Conservation (phyloP, 2,888 invertebrate genomes). For the Phanerotoma sp. region DNA sequence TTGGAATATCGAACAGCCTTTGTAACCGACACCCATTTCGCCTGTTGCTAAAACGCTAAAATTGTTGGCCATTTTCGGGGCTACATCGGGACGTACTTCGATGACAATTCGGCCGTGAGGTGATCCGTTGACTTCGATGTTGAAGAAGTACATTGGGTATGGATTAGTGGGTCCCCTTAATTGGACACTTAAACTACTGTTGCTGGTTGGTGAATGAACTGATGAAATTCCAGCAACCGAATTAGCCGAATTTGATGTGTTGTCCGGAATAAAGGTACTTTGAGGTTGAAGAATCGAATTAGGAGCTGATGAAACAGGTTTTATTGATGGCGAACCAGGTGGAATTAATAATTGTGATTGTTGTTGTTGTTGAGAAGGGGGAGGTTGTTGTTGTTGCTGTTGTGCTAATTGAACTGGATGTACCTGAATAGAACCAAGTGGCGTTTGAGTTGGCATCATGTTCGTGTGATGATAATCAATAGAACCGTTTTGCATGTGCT, state of each 20-base stretch:
- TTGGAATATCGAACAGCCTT: slow-evolving; percentile 78
- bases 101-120: slow-evolving; percentile 73
- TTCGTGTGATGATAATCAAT: slow-evolving; percentile 53
- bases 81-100: slow-evolving; percentile 75
- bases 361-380: slow-evolving; percentile 33
- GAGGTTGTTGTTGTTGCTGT: slow-evolving; percentile 36
- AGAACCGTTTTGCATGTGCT: slow-evolving; percentile 61
- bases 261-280: slow-evolving; percentile 48
- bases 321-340: slow-evolving; percentile 53
- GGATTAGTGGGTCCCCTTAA: slow-evolving; percentile 62
- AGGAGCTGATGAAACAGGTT: slow-evolving; percentile 40
- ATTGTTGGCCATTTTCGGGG: slow-evolving; percentile 80
- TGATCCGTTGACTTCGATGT: slow-evolving; percentile 72
- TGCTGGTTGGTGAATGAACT: slow-evolving; percentile 59
- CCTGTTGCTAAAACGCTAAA: slow-evolving; percentile 72
- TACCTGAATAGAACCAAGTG: slow-evolving; percentile 48
- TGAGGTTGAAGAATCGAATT: slow-evolving; percentile 51
- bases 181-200: slow-evolving; percentile 44
- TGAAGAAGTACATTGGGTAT: slow-evolving; percentile 75
- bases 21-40: slow-evolving; percentile 75
- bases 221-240: slow-evolving; percentile 43
- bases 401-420: slow-evolving; percentile 37
- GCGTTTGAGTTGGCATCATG: slow-evolving; percentile 48
- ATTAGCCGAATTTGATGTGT: slow-evolving; percentile 27
- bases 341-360: slow-evolving; percentile 45